Percentiles rank a stretch among this genome's conserved stretches.
phyloP scores from a whole-genome alignment of 2,797 vertebrate species.

The Macrochelys suwanniensis region DNA sequence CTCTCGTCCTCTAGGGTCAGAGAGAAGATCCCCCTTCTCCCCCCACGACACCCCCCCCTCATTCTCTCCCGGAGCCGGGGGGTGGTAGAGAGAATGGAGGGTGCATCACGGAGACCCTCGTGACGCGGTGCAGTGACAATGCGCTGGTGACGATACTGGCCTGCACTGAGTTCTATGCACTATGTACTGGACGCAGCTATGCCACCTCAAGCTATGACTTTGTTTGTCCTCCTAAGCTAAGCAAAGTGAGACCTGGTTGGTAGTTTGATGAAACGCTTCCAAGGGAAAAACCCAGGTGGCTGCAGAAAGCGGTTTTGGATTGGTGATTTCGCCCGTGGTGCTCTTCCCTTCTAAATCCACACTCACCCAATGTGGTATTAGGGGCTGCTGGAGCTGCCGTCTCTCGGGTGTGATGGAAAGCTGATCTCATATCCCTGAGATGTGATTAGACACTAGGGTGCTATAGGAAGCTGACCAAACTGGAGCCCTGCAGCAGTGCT shows the following conservation, averaged over 20 bases:
- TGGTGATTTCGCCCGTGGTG: rapidly evolving
- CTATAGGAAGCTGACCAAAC: not conserved
- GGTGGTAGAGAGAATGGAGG: rapidly evolving
- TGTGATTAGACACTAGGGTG: not conserved
- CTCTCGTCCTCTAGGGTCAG: rapidly evolving
- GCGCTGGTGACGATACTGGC: rapidly evolving
- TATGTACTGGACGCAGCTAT: not conserved
- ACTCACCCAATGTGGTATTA: not conserved
- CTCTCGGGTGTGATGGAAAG: not conserved
- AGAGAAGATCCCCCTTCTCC: not conserved
- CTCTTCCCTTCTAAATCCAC: not conserved
- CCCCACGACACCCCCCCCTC: rapidly evolving
- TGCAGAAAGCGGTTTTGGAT: not conserved
- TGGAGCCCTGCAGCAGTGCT: not conserved
- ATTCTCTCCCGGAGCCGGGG: rapidly evolving
- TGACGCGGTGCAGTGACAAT: rapidly evolving
- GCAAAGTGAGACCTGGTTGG: not conserved
- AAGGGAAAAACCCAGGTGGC: not conserved
- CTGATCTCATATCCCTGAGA: not conserved
- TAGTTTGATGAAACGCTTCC: not conserved
- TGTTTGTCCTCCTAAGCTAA: not conserved
- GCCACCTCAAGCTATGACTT: not conserved
- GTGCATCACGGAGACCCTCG: rapidly evolving
- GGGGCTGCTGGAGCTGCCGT: not conserved
- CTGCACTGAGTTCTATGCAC: not conserved